phyloP scores from a whole-genome alignment of 2,888 invertebrate species.

The Euproctis similis region DNA sequence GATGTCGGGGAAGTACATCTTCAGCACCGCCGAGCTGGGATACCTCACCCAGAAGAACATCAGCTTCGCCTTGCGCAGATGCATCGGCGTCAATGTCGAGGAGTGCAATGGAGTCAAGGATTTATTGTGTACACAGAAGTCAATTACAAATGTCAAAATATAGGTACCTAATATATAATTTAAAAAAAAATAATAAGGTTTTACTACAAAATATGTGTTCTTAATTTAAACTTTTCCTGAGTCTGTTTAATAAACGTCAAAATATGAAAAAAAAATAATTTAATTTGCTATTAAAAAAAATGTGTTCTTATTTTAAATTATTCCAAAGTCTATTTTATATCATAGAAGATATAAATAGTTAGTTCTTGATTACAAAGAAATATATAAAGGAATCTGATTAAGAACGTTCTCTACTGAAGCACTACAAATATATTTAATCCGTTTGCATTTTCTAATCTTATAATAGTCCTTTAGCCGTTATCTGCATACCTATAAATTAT shows the following conservation, averaged over 20 bases:
- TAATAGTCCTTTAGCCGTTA: constrained; percentile 63
- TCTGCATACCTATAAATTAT: constrained; percentile 8
- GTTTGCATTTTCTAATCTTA: constrained; percentile 72
- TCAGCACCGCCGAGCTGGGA: constrained; percentile 98
- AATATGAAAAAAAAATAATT: no score
- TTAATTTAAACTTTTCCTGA: no score
- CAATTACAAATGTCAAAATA: no score
- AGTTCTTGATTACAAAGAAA: constrained; percentile 20
- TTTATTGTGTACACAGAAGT: no score
- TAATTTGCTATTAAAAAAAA: no score
- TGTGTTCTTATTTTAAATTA: no score
- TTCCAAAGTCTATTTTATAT: no score
- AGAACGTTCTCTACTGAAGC: constrained; percentile 60
- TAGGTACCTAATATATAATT: no score
- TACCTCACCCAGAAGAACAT: constrained; percentile 99
- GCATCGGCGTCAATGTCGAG: constrained; percentile 99
- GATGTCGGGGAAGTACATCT: constrained; percentile 99
- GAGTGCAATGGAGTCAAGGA: constrained; percentile 94
- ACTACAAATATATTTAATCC: constrained; percentile 68
- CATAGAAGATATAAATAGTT: no score
- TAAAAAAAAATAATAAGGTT: no score
- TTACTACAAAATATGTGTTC: no score
- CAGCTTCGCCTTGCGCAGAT: constrained; percentile 99
- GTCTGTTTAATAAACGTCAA: no score
- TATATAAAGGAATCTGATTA: constrained; percentile 43